Base-by-base conservation (phyloP, 1,140 invertebrate genomes). In the Harpegnathos saltator region DNA sequence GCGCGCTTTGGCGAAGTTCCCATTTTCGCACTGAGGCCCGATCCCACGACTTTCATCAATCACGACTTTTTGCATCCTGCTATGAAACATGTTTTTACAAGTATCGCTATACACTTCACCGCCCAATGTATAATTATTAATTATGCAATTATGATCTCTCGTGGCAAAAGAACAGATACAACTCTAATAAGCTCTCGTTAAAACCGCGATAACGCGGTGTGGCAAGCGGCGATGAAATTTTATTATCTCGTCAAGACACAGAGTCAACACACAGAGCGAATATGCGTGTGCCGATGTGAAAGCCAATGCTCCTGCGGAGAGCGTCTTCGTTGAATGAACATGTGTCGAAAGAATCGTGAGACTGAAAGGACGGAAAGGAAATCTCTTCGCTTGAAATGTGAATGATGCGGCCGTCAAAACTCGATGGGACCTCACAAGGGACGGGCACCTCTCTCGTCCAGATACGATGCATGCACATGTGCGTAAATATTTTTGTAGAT, bases 361-460 rank as follows among this genome's bases (percentile, higher is more conserved):
- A 65, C 26, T 65, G 14, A 68, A 86, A 83, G 86, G 82, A 81
- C 82, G 85, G 86, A 84, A 80, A 83, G 56, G 73, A n/a, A n/a
- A 83, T 75, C 74, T 54, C 59, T 77, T 52, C 3, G n/a, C 4
- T 19, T 17, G 7, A 17, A n/a, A 24, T 52, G 17, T 26, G 11
- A 17, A n/a, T 15, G 17, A 9, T 19, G 22, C n/a, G 14, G 38
- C 11, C 38, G 3, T 44, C 38, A 9, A 63, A 14, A 19, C 17
- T 63, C 5, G 38, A 63, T 59, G 12, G 58, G 24, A 26, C 26
- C 24, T 59, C 24, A 59, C 3, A 24, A 56, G 2, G 22, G 15
- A 72, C 54, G 5, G 29, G 11, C 52, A 15, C n/a, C n/a, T n/a
- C n/a, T n/a, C n/a, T 24, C 26, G 38, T 52, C 24, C 3, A 33